Percentiles rank a stretch among this genome's conserved stretches.
phyloP scores from a whole-genome alignment of 2,113 vertebrate genomes.

The Saiga tatarica region DNA sequence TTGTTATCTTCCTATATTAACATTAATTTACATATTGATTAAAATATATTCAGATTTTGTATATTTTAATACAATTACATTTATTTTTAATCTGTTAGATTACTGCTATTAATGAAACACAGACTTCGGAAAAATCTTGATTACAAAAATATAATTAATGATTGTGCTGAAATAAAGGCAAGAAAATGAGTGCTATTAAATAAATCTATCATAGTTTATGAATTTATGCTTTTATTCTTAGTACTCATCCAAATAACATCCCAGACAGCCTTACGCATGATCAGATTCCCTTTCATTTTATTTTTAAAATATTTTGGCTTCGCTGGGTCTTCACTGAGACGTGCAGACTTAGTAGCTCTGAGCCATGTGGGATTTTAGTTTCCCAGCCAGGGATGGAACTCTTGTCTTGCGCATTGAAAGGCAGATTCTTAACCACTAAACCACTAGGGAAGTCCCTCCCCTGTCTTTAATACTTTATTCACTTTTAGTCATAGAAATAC shows the following conservation, averaged over 20 bases:
- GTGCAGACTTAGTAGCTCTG: not conserved
- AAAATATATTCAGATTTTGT: not conserved
- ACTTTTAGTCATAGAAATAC: not conserved
- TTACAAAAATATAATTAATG: not conserved
- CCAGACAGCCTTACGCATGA: not conserved
- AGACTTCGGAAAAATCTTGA: not conserved
- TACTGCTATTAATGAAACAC: not conserved
- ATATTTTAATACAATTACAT: constrained; percentile 40
- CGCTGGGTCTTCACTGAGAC: not conserved
- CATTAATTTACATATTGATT: not conserved
- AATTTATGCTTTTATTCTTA: not conserved
- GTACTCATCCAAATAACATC: not conserved
- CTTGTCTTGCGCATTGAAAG: not conserved
- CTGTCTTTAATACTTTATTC: not conserved
- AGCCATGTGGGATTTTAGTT: not conserved
- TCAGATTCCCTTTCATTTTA: not conserved
- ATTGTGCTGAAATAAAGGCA: not conserved
- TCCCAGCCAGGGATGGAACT: not conserved
- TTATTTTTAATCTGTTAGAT: constrained; percentile 30
- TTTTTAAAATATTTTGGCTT: not conserved
- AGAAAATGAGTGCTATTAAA: not conserved
- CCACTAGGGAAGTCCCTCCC: not conserved
- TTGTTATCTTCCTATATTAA: not conserved
- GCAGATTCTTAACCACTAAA: not conserved
- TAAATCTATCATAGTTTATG: not conserved